Base-by-base conservation (phyloP, 2,113 vertebrate genomes). In the Callipepla squamata region DNA sequence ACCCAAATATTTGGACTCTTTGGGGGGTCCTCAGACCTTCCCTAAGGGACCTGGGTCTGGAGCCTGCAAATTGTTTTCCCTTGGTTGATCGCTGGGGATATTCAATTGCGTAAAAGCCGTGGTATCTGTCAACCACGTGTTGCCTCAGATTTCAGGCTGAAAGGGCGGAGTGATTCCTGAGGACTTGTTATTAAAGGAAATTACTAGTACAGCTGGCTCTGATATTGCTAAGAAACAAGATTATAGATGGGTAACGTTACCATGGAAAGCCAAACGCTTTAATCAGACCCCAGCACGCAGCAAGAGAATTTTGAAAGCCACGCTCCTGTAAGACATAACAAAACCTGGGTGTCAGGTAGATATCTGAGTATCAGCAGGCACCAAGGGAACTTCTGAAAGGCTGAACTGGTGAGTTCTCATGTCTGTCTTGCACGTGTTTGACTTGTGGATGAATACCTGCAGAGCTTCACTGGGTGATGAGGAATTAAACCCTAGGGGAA, bases 211-310 rank as follows among this genome's bases (percentile, higher is more conserved):
- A 0, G 55, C 76, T 51, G 78, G 62, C 79, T 93, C 87, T 59
- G 72, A 59, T 89, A 86, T 87, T 3, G 1, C 78, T 83, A 85
- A 91, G 94, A 76, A 92, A 74, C 81, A 51, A 89, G 95, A 85
- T 94, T 94, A 93, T 51, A 89, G 75, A 67, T 80, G 87, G 82
- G 67, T 87, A 77, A 91, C 63, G 81, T 94, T 96, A 85, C 84
- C 59, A 61, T 67, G 89, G 92, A 83, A 96, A 80, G 59, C 63
- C 63, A 80, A 93, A 84, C 59, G 28, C 83, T 85, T 91, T 83
- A 95, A 80, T 95, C 87, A 77, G 13, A 74, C 9, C 67, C 45
- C 57, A 76, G 94, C 72, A 59, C 1, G 40, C 5, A 63, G 77
- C 61, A 84, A 81, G 20, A 72, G 80, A 62, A 22, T 70, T 82